Evolutionary conservation across 2,797 vertebrate species (phyloP).

Genomic region (Craterocephalus amniculus): DNA sequence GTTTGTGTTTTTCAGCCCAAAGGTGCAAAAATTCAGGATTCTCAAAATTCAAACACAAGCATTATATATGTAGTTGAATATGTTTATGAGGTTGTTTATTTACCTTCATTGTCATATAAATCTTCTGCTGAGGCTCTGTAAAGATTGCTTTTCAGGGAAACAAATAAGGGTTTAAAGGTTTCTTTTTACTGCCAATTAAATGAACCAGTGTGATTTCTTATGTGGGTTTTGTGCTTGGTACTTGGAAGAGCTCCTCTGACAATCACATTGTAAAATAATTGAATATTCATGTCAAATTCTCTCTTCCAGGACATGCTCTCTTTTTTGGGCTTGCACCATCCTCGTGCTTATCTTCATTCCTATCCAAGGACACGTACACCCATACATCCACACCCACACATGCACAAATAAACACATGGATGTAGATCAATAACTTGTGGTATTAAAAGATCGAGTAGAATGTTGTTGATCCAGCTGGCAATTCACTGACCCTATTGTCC

Average conservation of each 20-base stretch:
- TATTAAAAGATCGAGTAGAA: slow-evolving; percentile 64
- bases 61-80: not conserved
- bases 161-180: slow-evolving; percentile 56
- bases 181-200: slow-evolving; percentile 55
- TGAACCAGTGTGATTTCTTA: slow-evolving; percentile 45
- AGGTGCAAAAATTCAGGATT: slow-evolving; percentile 22
- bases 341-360: slow-evolving; percentile 57
- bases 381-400: slow-evolving; percentile 5
- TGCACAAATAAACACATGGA: slow-evolving; percentile 29
- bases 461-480: slow-evolving; percentile 72
- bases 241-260: slow-evolving; percentile 48
- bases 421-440: slow-evolving; percentile 70
- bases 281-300: slow-evolving; percentile 69
- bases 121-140: slow-evolving; percentile 23
- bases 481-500: slow-evolving; percentile 49
- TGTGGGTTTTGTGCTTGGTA: slow-evolving; percentile 43
- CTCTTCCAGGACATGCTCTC: slow-evolving; percentile 69
- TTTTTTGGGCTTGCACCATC: slow-evolving; percentile 55
- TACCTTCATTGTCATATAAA: slow-evolving; percentile 17
- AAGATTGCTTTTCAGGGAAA: slow-evolving; percentile 51
- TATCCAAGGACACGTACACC: slow-evolving; percentile 33
- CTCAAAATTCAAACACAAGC: slow-evolving; percentile 5
- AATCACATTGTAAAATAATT: slow-evolving; percentile 58
- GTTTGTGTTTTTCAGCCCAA: slow-evolving; percentile 25
- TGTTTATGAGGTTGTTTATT: slow-evolving; percentile 17